Evolutionary conservation across 2,888 invertebrate species (phyloP).

Genomic region (Leptopterna dolabrata): DNA sequence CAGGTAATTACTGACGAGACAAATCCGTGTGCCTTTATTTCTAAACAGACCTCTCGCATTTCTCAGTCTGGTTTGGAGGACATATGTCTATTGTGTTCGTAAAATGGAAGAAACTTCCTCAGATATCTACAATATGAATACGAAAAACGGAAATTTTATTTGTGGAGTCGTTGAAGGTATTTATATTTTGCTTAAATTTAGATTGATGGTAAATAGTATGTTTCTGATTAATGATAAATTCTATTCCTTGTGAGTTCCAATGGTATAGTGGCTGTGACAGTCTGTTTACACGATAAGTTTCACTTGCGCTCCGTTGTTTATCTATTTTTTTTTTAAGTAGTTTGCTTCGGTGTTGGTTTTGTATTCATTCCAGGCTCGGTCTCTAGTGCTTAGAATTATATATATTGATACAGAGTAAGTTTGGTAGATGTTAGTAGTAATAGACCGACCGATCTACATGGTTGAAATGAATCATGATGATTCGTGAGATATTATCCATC

Average conservation of each 20-base stretch:
- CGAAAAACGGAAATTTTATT: conserved; percentile 83
- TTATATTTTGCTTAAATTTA: conserved; percentile 62
- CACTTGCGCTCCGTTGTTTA: neutral
- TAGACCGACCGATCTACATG: too few species aligned
- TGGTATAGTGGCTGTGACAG: neutral
- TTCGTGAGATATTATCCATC: too few species aligned
- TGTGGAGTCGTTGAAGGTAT: conserved; percentile 93
- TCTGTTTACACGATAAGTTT: neutral
- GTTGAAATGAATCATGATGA: too few species aligned
- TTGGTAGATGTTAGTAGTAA: too few species aligned
- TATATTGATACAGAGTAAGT: too few species aligned
- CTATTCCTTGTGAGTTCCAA: neutral
- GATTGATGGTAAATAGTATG: neutral
- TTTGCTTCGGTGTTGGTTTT: neutral
- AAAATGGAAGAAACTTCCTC: conserved; percentile 31
- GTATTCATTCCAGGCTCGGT: neutral
- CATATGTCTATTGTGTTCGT: neutral
- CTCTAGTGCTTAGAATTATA: too few species aligned
- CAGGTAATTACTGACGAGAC: too few species aligned
- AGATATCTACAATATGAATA: conserved; percentile 70
- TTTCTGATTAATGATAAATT: neutral
- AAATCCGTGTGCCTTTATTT: neutral
- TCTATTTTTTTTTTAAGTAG: neutral
- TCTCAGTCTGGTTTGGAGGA: neutral
- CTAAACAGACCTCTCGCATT: too few species aligned